These are phyloP conservation scores for Ctenomys sociabilis DNA, from an alignment of 2,113 vertebrate species.

Conservation along the genomic window DNA sequence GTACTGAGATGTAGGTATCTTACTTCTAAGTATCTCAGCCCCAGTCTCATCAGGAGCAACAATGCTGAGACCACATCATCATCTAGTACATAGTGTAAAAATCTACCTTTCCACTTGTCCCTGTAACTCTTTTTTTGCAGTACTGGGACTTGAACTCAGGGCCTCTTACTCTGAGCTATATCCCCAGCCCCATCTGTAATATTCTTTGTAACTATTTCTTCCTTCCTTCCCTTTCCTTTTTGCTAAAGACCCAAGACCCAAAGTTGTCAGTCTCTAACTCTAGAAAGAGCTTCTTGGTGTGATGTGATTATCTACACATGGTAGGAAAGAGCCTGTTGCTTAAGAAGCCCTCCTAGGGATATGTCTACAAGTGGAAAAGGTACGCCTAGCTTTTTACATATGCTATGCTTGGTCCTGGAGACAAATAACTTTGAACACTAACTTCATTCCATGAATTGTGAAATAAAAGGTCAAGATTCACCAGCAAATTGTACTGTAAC, in stretches of 20 bases:
- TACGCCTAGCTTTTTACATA: neutral
- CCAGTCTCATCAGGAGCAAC: neutral
- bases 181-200: neutral
- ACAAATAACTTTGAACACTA: neutral
- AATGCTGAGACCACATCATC: neutral
- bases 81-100: neutral
- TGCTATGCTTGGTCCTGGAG: neutral
- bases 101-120: neutral
- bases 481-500: neutral
- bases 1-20: neutral
- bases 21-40: neutral
- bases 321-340: neutral
- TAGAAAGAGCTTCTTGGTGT: neutral
- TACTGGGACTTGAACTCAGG: no score
- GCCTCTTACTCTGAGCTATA: no score
- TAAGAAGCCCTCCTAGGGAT: neutral
- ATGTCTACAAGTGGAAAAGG: neutral
- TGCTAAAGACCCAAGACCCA: neutral
- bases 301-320: neutral
- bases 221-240: neutral
- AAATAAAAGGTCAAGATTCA: neutral
- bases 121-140: neutral
- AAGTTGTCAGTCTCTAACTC: neutral
- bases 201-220: neutral
- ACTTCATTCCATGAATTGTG: neutral